Conservation (phyloP, 2,113 vertebrate species). For the Percopsis transmontana region DNA sequence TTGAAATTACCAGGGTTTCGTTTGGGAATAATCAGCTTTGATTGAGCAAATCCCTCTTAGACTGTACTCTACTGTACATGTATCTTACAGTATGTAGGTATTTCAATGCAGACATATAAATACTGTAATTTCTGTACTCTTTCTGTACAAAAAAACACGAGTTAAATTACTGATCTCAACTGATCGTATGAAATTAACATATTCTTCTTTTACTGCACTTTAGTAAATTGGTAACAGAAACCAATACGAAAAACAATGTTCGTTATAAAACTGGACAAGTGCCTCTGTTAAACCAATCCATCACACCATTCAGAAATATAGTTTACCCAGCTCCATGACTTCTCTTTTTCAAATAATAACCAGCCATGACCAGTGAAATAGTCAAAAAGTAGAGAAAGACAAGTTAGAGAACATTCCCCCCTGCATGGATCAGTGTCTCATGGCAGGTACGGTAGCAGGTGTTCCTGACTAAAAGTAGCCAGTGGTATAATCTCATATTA, state of each 20-base stretch:
- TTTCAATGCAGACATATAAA: constrained; percentile 3
- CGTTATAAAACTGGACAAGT: constrained; percentile 65
- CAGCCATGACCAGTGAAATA: not conserved
- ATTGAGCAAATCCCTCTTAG: not conserved
- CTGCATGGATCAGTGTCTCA: constrained; percentile 23
- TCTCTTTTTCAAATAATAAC: constrained; percentile 38
- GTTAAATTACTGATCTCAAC: no score
- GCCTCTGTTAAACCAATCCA: constrained; percentile 64
- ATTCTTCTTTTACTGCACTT: constrained; percentile 36
- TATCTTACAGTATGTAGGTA: constrained; percentile 24
- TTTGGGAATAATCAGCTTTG: constrained; percentile 24
- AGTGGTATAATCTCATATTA: constrained; percentile 13
- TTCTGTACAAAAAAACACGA: no score
- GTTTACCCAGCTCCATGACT: constrained; percentile 22
- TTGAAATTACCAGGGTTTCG: constrained; percentile 39
- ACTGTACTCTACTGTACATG: constrained; percentile 8
- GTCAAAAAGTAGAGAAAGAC: constrained; percentile 13
- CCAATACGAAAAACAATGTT: constrained; percentile 30
- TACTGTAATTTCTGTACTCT: constrained; percentile 14
- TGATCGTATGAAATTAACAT: constrained; percentile 49
- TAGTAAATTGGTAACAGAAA: constrained; percentile 36
- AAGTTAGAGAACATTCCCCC: constrained; percentile 7
- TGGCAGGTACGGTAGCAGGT: constrained; percentile 36
- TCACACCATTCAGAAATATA: constrained; percentile 38
- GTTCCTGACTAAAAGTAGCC: constrained; percentile 11